These are phyloP conservation scores for Mylabris phalerata DNA, from an alignment of 1,140 invertebrate species.

Conservation along the genomic window DNA sequence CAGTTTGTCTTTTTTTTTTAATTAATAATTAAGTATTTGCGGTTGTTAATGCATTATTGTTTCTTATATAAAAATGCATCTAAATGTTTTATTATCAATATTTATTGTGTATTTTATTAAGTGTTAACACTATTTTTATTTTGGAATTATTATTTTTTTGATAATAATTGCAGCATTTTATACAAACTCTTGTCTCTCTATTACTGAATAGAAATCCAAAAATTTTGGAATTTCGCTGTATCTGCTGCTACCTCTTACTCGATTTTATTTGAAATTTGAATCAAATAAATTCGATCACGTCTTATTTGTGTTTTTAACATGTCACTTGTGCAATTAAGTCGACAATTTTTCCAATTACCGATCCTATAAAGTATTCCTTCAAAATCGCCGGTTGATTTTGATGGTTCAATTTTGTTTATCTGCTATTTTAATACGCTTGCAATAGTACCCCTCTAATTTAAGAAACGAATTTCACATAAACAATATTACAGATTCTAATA, in stretches of 20 bases:
- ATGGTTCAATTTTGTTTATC: too few species aligned
- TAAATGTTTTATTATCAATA: conserved; percentile 29
- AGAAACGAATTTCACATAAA: neutral
- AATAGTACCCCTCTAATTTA: neutral
- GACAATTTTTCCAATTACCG: neutral
- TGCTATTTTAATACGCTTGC: neutral
- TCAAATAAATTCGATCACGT: too few species aligned
- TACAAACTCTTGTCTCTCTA: too few species aligned
- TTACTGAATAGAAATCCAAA: too few species aligned
- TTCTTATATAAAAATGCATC: conserved; percentile 20
- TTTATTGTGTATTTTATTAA: conserved; percentile 17
- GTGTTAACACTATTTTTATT: conserved; percentile 5
- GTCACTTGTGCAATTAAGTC: conserved; percentile 9
- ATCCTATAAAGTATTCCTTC: conserved; percentile 2
- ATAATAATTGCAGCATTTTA: too few species aligned
- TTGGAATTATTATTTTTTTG: too few species aligned
- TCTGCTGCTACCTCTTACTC: conserved; percentile 9
- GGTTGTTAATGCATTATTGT: conserved; percentile 33
- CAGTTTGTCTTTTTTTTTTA: neutral
- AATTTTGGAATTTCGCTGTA: neutral
- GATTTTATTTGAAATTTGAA: too few species aligned
- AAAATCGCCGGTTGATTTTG: neutral
- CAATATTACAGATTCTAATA: neutral
- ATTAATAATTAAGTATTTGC: conserved; percentile 20
- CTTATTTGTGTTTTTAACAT: conserved; percentile 3